Percentiles rank a stretch among this genome's conserved stretches.
Conservation (phyloP, 2,888 invertebrate species). For the Eudemis profundana region DNA sequence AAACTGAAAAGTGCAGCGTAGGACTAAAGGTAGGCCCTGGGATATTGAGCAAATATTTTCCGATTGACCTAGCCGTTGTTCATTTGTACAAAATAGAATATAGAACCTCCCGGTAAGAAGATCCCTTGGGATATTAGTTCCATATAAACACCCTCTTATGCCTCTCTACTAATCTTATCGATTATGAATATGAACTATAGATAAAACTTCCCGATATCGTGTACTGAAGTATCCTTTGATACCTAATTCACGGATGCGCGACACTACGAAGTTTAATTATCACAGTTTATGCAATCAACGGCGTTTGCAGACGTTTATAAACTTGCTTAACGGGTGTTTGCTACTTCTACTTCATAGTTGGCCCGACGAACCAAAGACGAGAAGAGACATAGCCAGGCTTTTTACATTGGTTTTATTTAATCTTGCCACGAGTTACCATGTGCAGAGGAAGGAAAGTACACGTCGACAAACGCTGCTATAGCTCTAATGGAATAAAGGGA, state of each 20-base stretch:
- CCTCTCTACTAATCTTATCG: too few species aligned
- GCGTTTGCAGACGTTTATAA: slow-evolving; percentile 16
- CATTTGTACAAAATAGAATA: too few species aligned
- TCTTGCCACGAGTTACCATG: neutral
- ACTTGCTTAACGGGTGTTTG: slow-evolving; percentile 21
- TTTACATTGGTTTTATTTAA: slow-evolving; percentile 8
- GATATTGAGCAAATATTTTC: too few species aligned
- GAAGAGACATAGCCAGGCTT: neutral
- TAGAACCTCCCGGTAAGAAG: too few species aligned
- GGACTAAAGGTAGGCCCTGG: too few species aligned
- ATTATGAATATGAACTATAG: neutral
- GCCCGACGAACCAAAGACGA: neutral
- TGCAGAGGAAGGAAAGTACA: too few species aligned
- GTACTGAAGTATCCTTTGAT: neutral
- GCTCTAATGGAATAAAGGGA: too few species aligned
- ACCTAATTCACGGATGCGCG: neutral
- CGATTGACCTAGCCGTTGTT: too few species aligned
- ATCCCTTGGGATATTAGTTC: too few species aligned
- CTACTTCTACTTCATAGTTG: slow-evolving; percentile 6
- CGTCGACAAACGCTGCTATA: too few species aligned
- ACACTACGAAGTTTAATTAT: slow-evolving; percentile 29
- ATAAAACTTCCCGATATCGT: slow-evolving; percentile 5
- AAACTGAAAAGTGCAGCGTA: too few species aligned
- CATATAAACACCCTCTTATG: too few species aligned
- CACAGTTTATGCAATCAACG: slow-evolving; percentile 26